Evolutionary conservation across 2,888 invertebrate species (phyloP), one percentile per base, ranked within the genome.

Genomic region (Myathropa florea): DNA sequence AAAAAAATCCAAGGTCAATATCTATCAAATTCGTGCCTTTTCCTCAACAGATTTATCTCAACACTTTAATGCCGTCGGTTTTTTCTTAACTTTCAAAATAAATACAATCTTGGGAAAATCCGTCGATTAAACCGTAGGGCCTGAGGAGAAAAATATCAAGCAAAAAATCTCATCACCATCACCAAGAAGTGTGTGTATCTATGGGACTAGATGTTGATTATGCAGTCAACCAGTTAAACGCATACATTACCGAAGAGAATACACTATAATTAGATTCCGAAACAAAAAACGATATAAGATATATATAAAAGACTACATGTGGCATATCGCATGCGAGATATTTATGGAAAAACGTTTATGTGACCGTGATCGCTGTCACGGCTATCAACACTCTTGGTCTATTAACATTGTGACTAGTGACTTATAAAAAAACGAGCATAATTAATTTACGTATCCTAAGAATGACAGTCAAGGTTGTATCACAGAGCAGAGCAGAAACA

Each of bases 291-390:
- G 14, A 57, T 10, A 23, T 3, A 14, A 57, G 24, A 12, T 14
- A 24, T 7, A 70, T 28, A 59, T 18, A 63, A 21, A 57, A 33
- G 28, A 21, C 39, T 57, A 28, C 36, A 21, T 24, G 57, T 18
- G 46, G 46, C 18, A 18, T 7, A 18, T 39, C 21, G 23, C 28
- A 71, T 46, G 21, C 21, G 18, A 60, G 36, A 23, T 61, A 63
- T 77, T 55, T 63, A 70, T 70, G 70, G 70, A 36, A 39, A 61
- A 78, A n/a, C 7, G 53, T 67, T 72, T 57, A 24, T 53, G 24
- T 73, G 80, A 61, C 79, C 79, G 12, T 80, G 80, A 80, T 61
- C 72, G 21, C 72, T 73, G 72, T 80, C 80, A 80, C n/a, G 80
- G 80, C 53, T 73, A 72, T 72, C 80, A 61, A 73, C 65, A 73